Evolutionary conservation across 2,113 vertebrate species (phyloP), one percentile per base, ranked within the genome.

Genomic region (Martes martes): DNA sequence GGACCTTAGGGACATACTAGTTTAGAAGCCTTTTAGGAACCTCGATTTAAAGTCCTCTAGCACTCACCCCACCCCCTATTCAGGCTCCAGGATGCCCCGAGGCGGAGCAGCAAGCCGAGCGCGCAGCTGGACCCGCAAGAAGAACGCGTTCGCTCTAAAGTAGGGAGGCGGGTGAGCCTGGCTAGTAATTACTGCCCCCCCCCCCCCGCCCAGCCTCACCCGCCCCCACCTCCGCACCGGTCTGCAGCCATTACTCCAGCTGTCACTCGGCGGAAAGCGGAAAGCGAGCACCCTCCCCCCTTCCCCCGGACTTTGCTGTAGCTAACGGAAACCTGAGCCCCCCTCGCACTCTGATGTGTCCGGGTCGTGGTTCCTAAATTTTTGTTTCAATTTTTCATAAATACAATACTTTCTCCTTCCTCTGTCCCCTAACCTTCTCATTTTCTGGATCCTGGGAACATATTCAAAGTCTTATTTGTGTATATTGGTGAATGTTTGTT

Each of bases 121-220:
- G 67, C 89, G 79, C 97, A 96, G 96, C 95, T 97, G 97, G 97
- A 76, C 61, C 8, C 21, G 39, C 89, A 18, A 23, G 93, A 67
- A 92, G 90, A 89, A 36, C 7, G 23, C 15, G 28, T 45, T 76
- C 4, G 23, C 79, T 71, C 82, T 83, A 18, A 96, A 97, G 94
- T 61, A 42, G 74, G 67, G 47, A 81, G 95, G 95, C 73, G 18
- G 67, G 86, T 61, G 94, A 97, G 96, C 67, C 61, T 4, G 93
- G 93, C 63, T 83, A 21, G 95, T 98, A 97, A 98, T 97, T 97
- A 98, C 97, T 94, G 85, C 47, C 59, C 92, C 83, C 67, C 76
- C 79, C 28, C 90, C 84, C 36, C 36, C 50, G 52, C 52, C 55
- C 55, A 28, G 74, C 47, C 67, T 96, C 94, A 13, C 57, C 55